Conservation (phyloP, 2,113 vertebrate genomes). For the Microtus montanus region DNA sequence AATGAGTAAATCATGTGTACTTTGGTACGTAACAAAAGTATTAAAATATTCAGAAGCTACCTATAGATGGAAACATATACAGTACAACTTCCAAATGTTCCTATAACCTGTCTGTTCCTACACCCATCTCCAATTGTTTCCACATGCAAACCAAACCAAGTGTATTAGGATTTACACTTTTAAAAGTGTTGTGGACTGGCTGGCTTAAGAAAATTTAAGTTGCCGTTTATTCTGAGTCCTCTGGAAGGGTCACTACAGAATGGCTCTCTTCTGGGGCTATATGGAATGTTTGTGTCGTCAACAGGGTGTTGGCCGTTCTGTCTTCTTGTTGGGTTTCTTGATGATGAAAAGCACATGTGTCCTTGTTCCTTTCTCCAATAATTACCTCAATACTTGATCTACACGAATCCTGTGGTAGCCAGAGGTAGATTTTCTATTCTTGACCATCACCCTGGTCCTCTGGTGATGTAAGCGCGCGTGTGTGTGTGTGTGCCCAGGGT, state of each 20-base stretch:
- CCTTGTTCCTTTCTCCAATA: conserved; percentile 73
- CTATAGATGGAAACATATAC: not conserved
- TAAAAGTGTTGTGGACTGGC: conserved; percentile 52
- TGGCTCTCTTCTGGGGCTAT: conserved; percentile 60
- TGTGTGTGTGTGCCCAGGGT: conserved; percentile 75
- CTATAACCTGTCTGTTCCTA: not conserved
- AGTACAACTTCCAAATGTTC: not conserved
- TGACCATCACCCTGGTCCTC: conserved; percentile 77
- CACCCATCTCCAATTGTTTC: not conserved
- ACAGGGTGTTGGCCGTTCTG: conserved; percentile 73
- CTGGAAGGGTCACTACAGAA: conserved; percentile 54
- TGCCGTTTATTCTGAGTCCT: conserved; percentile 70
- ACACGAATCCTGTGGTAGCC: conserved; percentile 78
- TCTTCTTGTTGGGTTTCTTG: conserved; percentile 69
- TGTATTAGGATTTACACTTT: conserved; percentile 48
- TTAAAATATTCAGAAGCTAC: not conserved
- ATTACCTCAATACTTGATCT: conserved; percentile 79
- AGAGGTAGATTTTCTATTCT: conserved; percentile 82
- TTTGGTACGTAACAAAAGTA: not conserved
- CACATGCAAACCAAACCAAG: conserved; percentile 43
- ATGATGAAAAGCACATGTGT: conserved; percentile 55
- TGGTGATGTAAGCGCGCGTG: conserved; percentile 68
- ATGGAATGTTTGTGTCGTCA: conserved; percentile 55
- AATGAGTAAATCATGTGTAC: not conserved
- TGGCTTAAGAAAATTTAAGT: conserved; percentile 41